Base-by-base conservation (phyloP, 2,113 vertebrate genomes). In the Nyctibius bracteatus region DNA sequence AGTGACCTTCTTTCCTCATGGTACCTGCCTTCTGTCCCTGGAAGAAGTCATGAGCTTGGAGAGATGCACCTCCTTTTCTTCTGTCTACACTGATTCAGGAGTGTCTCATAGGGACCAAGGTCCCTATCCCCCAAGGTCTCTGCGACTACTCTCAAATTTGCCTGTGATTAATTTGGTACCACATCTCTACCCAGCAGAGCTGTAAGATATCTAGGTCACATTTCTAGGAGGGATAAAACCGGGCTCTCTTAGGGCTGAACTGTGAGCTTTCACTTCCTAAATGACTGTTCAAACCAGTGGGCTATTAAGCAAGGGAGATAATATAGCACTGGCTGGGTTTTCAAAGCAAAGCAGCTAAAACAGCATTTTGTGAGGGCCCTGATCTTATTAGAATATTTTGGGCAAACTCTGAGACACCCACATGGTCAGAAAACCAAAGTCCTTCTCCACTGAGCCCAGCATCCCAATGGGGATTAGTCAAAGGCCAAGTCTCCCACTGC, bases 271-370 rank as follows among this genome's bases (percentile, higher is more conserved):
- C 95, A 86, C 65, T 95, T 87, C 93, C 89, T 63, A 96, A 96
- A 95, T 96, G 94, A 96, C 92, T 94, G 63, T 78, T 96, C 83
- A 81, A 81, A 94, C 65, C 83, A 94, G 86, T 74, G 55, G 77
- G 88, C 68, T 94, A 84, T 95, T 84, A 86, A 84, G 83, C 47
- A 79, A 37, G 15, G 47, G 57, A 94, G 72, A 84, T 95, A 71
- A 94, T 59, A 86, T 54, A 59, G 57, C 65, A 87, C 65, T 89
- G 72, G 19, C 52, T 94, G 77, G 39, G 65, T 88, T 96, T 97
- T 93, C 92, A 95, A 91, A 95, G 95, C 68, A 96, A 89, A 97
- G 70, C 59, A 96, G 91, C 47, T 84, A 72, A 88, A 95, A 13
- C 31, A 61, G 30, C 59, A 57, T 65, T 86, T 94, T 89, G 24